A percentile compares a stretch with the other conserved stretches of the same genome.
Conservation (phyloP, 2,797 vertebrate genomes). For the Atherinosoma microstoma region DNA sequence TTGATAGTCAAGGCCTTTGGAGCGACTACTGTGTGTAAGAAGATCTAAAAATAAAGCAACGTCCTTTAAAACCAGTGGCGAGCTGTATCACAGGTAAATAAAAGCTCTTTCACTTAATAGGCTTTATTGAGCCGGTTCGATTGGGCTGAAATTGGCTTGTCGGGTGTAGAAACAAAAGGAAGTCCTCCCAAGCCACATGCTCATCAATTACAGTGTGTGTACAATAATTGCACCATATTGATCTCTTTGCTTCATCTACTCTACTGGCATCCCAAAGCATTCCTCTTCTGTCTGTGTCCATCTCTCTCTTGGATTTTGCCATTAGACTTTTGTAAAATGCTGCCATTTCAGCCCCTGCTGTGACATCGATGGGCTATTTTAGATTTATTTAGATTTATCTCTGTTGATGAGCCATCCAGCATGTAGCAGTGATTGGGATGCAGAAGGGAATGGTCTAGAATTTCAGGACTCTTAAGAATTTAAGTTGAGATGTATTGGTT, state of each 20-base stretch:
- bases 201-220: constrained; percentile 75
- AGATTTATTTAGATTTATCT: constrained; percentile 17
- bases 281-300: constrained; percentile 50
- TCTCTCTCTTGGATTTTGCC: constrained; percentile 22
- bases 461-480: neutral
- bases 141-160: constrained; percentile 66
- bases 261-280: constrained; percentile 64
- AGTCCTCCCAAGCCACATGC: constrained; percentile 58
- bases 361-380: constrained; percentile 37
- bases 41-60: constrained; percentile 34
- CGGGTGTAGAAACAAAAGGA: constrained; percentile 42
- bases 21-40: constrained; percentile 21
- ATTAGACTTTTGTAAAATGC: constrained; percentile 16
- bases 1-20: constrained; percentile 24
- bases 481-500: neutral
- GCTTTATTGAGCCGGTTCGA: constrained; percentile 61
- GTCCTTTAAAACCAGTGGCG: constrained; percentile 7
- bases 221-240: constrained; percentile 77
- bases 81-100: constrained; percentile 41
- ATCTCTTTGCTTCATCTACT: constrained; percentile 73
- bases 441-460: neutral
- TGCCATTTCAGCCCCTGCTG: constrained; percentile 27
- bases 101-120: constrained; percentile 65
- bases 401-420: constrained; percentile 12
- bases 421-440: neutral